A percentile compares a stretch with the other conserved stretches of the same genome.
Conservation (phyloP, 92 coral and sea anemone species). For the Paramuricea clavata region DNA sequence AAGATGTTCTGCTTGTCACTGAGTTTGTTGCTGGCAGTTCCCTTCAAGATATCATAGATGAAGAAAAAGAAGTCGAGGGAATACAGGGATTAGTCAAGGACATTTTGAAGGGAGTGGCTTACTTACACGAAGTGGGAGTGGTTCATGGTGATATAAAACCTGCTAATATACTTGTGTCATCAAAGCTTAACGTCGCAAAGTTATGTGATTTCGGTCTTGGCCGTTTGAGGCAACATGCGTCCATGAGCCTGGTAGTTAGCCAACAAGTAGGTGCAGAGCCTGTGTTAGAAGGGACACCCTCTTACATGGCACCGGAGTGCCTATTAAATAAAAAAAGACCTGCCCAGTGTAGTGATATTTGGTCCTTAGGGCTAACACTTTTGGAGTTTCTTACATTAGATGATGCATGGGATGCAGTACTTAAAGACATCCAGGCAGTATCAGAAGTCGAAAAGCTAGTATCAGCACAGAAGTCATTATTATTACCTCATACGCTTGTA, state of each 20-base stretch:
- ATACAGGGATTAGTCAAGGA: slow-evolving; percentile 33
- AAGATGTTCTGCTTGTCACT: slow-evolving; percentile 48
- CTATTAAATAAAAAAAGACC: slow-evolving; percentile 32
- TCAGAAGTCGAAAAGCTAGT: slow-evolving; percentile 13
- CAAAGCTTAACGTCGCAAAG: slow-evolving; percentile 54
- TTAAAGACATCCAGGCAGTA: background rate
- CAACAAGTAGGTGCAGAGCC: slow-evolving; percentile 1
- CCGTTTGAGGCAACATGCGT: slow-evolving; percentile 43
- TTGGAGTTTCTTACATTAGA: slow-evolving; percentile 52
- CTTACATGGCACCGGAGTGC: slow-evolving; percentile 65
- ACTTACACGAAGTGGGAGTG: slow-evolving; percentile 36
- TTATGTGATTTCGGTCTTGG: slow-evolving; percentile 72
- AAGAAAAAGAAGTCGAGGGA: slow-evolving; percentile 53
- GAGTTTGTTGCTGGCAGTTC: slow-evolving; percentile 59
- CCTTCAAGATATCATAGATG: slow-evolving; percentile 67
- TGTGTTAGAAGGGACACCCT: slow-evolving; percentile 24
- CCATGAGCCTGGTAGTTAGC: slow-evolving; percentile 46
- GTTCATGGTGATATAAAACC: slow-evolving; percentile 69
- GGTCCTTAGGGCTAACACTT: slow-evolving; percentile 63
- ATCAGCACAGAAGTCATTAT: slow-evolving; percentile 1
- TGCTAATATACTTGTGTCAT: slow-evolving; percentile 59
- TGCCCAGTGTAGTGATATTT: slow-evolving; percentile 42
- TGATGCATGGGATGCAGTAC: slow-evolving; percentile 51
- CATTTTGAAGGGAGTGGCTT: slow-evolving; percentile 48
- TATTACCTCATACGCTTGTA: slow-evolving; percentile 5